These are phyloP conservation scores for Rhimphoctona megacephalus DNA, from an alignment of 2,888 invertebrate genomes.

Conservation along the genomic window DNA sequence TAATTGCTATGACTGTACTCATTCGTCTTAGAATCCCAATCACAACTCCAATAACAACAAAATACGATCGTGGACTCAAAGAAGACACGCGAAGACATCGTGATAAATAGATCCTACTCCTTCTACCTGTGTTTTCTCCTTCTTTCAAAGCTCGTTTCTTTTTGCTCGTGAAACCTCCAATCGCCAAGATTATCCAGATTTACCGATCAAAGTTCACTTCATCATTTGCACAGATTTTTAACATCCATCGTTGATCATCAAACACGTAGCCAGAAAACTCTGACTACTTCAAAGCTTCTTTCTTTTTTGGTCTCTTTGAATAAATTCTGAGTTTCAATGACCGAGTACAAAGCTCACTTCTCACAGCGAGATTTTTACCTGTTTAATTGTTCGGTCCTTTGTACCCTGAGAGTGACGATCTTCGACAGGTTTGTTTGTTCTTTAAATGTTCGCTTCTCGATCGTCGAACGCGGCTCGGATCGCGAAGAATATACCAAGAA, in stretches of 20 bases:
- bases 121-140: conserved; percentile 1
- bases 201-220: conserved; percentile 52
- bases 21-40: conserved; percentile 19
- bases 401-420: conserved; percentile 14
- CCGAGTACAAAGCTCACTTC: background rate
- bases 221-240: conserved; percentile 5
- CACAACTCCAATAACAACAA: background rate
- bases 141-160: conserved; percentile 10
- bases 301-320: background rate
- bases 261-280: background rate
- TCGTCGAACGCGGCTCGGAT: background rate
- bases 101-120: conserved; percentile 45
- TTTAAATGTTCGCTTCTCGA: background rate
- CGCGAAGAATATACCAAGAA: conserved; percentile 13
- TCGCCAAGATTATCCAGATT: conserved; percentile 52
- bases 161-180: conserved; percentile 1
- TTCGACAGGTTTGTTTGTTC: conserved; percentile 13
- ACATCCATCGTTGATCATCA: background rate
- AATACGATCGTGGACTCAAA: conserved; percentile 45
- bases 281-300: background rate
- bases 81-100: conserved; percentile 48
- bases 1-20: conserved; percentile 41
- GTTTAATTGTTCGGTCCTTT: background rate
- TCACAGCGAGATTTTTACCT: conserved; percentile 5
- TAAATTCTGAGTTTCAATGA: background rate